Percentiles rank a stretch among this genome's conserved stretches.
phyloP scores from a whole-genome alignment of 2,888 invertebrate species.

The Caenorhabditis sp. region DNA sequence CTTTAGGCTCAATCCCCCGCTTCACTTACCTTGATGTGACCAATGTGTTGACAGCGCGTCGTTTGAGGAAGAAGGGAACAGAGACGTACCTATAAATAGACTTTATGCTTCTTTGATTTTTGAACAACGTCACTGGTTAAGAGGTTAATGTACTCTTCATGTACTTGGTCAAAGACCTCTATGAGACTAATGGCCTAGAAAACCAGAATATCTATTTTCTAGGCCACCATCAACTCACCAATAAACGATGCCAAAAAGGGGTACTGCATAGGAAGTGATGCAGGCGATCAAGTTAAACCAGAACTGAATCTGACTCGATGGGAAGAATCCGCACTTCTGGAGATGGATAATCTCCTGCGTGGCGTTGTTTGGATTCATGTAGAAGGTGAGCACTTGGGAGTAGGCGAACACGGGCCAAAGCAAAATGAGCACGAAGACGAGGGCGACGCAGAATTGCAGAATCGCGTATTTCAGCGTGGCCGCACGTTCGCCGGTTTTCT shows the following conservation, averaged over 20 bases:
- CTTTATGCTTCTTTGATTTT: background rate
- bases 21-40: constrained; percentile 52
- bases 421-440: constrained; percentile 60
- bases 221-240: constrained; percentile 44
- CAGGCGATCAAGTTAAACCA: constrained; percentile 67
- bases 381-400: constrained; percentile 60
- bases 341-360: constrained; percentile 54
- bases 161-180: no score
- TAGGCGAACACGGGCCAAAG: constrained; percentile 69
- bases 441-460: constrained; percentile 57
- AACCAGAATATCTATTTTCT: background rate
- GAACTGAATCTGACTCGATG: constrained; percentile 62
- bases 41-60: constrained; percentile 59
- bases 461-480: constrained; percentile 66
- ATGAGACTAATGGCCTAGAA: no score
- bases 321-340: constrained; percentile 60
- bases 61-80: constrained; percentile 68
- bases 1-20: constrained; percentile 5
- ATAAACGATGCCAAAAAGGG: constrained; percentile 68
- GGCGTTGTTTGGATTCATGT: constrained; percentile 57
- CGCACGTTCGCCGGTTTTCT: constrained; percentile 60
- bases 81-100: constrained; percentile 61
- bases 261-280: constrained; percentile 64
- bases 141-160: no score
- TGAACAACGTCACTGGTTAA: no score